Percentiles rank a stretch among this genome's conserved stretches.
phyloP scores from a whole-genome alignment of 2,888 invertebrate species.

The Aelia acuminata region DNA sequence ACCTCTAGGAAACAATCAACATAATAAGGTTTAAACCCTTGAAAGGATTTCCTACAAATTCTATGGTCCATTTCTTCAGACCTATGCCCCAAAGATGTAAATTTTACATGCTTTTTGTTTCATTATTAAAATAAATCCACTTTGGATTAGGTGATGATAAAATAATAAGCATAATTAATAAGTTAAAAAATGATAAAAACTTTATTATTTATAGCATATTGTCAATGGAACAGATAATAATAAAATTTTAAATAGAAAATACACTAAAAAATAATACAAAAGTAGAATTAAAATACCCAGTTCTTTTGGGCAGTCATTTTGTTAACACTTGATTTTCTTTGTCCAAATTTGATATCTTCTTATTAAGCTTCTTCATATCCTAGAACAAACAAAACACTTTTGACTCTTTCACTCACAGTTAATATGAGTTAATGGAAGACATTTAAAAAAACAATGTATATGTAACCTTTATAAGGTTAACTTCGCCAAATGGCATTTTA shows the following conservation, averaged over 20 bases:
- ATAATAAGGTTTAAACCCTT: too few relatives aligned
- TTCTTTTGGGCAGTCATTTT: constrained; percentile 15
- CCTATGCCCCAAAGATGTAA: too few relatives aligned
- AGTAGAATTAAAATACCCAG: constrained; percentile 6
- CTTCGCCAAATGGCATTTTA: too few relatives aligned
- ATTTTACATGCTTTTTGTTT: too few relatives aligned
- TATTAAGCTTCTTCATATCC: constrained; percentile 4
- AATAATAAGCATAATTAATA: constrained; percentile 4
- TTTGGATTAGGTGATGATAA: neutral
- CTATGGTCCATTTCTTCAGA: too few relatives aligned
- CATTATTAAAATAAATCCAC: neutral
- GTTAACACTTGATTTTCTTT: constrained; percentile 50
- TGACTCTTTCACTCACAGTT: too few relatives aligned
- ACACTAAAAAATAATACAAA: constrained; percentile 17
- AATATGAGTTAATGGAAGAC: too few relatives aligned
- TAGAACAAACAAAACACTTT: constrained; percentile 7
- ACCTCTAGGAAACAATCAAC: too few relatives aligned
- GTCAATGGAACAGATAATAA: constrained; percentile 7
- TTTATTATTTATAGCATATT: constrained; percentile 1
- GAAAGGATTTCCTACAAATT: too few relatives aligned
- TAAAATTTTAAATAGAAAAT: constrained; percentile 13
- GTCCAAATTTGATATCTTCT: constrained; percentile 19
- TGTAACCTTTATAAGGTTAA: too few relatives aligned
- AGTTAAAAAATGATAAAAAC: constrained; percentile 7
- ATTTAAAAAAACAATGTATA: too few relatives aligned